Evolutionary conservation across 1,140 invertebrate species (phyloP).

Genomic region (Pinna nobilis): DNA sequence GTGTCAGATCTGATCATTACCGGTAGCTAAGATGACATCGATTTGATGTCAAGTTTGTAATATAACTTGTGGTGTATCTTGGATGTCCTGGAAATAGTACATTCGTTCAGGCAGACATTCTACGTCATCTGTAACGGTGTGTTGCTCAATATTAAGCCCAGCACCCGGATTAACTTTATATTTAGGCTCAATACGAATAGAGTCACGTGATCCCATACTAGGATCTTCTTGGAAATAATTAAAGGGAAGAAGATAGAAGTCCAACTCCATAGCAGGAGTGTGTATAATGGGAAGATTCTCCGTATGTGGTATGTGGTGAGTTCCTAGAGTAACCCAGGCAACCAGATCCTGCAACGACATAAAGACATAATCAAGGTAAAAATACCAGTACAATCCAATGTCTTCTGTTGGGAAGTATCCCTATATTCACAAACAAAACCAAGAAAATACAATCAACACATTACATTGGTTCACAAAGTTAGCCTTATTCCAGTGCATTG

Average conservation of each 20-base stretch:
- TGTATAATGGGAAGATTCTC: constrained; percentile 51
- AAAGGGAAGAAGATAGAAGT: constrained; percentile 46
- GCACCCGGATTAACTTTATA: constrained; percentile 31
- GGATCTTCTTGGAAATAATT: constrained; percentile 57
- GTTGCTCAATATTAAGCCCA: not conserved
- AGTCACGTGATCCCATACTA: constrained; percentile 31
- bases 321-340: constrained; percentile 51
- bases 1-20: no score
- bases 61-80: no score
- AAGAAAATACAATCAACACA: no score
- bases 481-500: no score
- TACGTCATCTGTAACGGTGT: not conserved
- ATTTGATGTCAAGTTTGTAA: no score
- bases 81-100: no score
- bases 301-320: constrained; percentile 47
- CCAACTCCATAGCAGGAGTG: constrained; percentile 43
- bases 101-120: not conserved
- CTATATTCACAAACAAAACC: no score
- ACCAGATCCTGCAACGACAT: constrained; percentile 49
- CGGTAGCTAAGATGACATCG: no score
- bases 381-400: no score
- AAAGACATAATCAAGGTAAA: no score
- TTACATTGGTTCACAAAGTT: no score
- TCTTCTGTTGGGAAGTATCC: no score
- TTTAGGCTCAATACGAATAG: constrained; percentile 22